Percentiles rank a stretch among this genome's conserved stretches.
Conservation (phyloP, 2,888 invertebrate genomes). For the Thymelicus sylvestris region DNA sequence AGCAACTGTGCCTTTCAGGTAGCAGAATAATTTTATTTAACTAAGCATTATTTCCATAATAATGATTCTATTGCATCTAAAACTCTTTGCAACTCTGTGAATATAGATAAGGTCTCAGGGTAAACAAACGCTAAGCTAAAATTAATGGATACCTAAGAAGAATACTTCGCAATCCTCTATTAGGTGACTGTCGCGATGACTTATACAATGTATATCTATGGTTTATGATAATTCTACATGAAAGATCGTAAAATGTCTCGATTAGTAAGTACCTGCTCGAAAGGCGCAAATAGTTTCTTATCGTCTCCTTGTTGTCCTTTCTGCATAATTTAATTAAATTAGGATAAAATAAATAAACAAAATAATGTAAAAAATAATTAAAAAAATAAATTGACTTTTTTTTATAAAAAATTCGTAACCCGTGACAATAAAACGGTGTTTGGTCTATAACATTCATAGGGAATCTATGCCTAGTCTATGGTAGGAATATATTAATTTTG, state of each 20-base stretch:
- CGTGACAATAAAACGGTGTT: no score
- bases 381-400: background rate
- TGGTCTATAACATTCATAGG: no score
- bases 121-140: no score
- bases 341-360: constrained; percentile 44
- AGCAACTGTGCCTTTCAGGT: background rate
- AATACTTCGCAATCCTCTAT: background rate
- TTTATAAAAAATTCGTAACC: no score
- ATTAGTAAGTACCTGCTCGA: constrained; percentile 89
- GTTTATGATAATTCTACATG: constrained; percentile 9
- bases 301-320: constrained; percentile 93
- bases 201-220: background rate
- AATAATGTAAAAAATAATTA: background rate
- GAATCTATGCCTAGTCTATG: no score
- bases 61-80: background rate
- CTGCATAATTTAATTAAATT: constrained; percentile 68
- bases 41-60: background rate
- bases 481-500: no score
- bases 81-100: no score
- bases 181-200: background rate
- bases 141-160: no score
- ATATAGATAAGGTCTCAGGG: no score
- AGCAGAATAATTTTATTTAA: background rate
- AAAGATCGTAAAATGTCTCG: constrained; percentile 35
- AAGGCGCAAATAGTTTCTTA: constrained; percentile 90